phyloP scores from a whole-genome alignment of 2,797 vertebrate species.

The Sphaeramia orbicularis region DNA sequence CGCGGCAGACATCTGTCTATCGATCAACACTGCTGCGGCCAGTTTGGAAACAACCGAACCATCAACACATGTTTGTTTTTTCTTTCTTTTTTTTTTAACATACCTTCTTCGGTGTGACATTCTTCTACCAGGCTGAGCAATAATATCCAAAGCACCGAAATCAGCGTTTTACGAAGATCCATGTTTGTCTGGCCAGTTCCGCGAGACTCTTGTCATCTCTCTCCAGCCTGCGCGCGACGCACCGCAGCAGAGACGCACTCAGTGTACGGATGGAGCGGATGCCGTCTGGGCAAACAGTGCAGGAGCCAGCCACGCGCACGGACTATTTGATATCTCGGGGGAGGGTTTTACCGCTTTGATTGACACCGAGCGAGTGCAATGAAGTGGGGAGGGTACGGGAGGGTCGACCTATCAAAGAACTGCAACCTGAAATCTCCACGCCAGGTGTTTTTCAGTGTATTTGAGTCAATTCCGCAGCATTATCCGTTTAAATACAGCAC shows the following conservation, averaged over 20 bases:
- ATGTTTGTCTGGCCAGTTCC: slow-evolving; percentile 80
- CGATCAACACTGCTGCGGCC: slow-evolving; percentile 3
- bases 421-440: slow-evolving; percentile 37
- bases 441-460: slow-evolving; percentile 63
- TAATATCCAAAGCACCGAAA: slow-evolving; percentile 85
- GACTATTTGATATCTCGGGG: slow-evolving; percentile 81
- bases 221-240: slow-evolving; percentile 78
- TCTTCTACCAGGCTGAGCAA: slow-evolving; percentile 64
- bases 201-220: slow-evolving; percentile 85
- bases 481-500: too few relatives aligned
- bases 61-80: neutral
- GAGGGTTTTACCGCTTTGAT: slow-evolving; percentile 68
- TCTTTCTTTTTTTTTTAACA: neutral
- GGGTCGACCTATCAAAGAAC: slow-evolving; percentile 69
- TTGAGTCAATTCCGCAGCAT: slow-evolving; percentile 9
- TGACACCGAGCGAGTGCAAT: slow-evolving; percentile 75
- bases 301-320: slow-evolving; percentile 26
- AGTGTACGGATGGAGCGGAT: slow-evolving; percentile 26
- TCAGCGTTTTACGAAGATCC: slow-evolving; percentile 81
- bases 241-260: slow-evolving; percentile 69
- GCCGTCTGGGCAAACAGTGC: slow-evolving; percentile 72
- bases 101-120: slow-evolving; percentile 83
- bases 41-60: slow-evolving; percentile 5
- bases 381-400: slow-evolving; percentile 32
- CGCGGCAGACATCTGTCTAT: slow-evolving; percentile 30